Evolutionary conservation across 2,113 vertebrate genomes (phyloP).

Genomic region (Drymodes brunneopygia): DNA sequence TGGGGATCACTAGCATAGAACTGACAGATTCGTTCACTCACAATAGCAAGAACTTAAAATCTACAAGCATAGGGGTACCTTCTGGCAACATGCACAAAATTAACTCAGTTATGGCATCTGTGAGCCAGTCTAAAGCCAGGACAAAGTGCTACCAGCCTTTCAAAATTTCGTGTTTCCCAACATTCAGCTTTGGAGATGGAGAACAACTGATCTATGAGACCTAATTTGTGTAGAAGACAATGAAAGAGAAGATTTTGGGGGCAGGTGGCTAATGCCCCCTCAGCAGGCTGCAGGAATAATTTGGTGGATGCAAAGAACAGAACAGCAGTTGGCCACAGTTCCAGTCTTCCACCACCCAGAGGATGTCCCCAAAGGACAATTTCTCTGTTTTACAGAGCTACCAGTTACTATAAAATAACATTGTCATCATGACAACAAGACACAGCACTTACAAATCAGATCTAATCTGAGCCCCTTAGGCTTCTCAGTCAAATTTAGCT

Average conservation of each 20-base stretch:
- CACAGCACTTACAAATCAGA: background rate
- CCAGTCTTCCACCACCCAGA: background rate
- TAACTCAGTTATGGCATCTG: background rate
- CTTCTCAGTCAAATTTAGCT: background rate
- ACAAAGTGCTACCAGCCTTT: background rate
- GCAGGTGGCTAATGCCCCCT: background rate
- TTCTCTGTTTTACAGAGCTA: background rate
- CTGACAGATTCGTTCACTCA: background rate
- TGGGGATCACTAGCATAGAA: background rate
- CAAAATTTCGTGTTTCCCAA: background rate
- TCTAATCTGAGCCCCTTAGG: background rate
- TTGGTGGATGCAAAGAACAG: background rate
- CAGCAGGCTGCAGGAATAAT: background rate
- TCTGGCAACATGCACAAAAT: background rate
- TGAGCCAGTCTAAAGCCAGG: background rate
- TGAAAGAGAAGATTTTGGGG: background rate
- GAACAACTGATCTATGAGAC: background rate
- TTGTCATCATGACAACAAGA: background rate
- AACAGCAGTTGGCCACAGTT: background rate
- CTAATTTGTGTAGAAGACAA: background rate
- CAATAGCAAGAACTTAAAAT: background rate
- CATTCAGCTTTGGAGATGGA: background rate
- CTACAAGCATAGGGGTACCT: background rate
- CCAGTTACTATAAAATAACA: background rate
- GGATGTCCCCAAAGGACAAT: background rate